A percentile compares a stretch with the other conserved stretches of the same genome.
phyloP scores from a whole-genome alignment of 2,888 invertebrate species.

The Hydriomena furcata region DNA sequence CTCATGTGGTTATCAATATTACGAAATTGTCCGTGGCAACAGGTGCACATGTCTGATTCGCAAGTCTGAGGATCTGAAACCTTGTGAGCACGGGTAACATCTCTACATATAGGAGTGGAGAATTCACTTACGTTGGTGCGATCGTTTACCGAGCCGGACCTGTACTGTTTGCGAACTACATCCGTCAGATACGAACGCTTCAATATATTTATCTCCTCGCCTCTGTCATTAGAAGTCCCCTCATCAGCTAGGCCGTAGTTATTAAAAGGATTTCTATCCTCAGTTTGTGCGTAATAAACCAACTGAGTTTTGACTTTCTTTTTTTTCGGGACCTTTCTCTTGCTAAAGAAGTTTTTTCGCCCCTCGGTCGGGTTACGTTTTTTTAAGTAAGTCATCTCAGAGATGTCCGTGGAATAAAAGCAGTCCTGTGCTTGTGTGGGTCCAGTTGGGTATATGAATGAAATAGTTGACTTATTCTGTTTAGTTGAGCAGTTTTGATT shows the following conservation, averaged over 20 bases:
- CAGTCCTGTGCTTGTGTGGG: neutral
- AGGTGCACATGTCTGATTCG: slow-evolving; percentile 61
- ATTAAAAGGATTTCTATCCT: slow-evolving; percentile 24
- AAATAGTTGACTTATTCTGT: slow-evolving; percentile 6
- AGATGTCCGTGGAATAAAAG: neutral
- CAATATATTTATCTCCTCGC: slow-evolving; percentile 16
- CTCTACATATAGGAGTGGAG: slow-evolving; percentile 60
- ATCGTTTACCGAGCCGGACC: slow-evolving; percentile 43
- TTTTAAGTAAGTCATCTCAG: slow-evolving; percentile 17
- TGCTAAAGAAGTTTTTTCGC: slow-evolving; percentile 20
- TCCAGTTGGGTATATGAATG: slow-evolving; percentile 4
- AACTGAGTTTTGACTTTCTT: slow-evolving; percentile 26
- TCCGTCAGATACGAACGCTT: slow-evolving; percentile 46
- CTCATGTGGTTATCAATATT: slow-evolving; percentile 55
- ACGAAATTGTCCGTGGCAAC: slow-evolving; percentile 58
- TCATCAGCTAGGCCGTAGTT: slow-evolving; percentile 8
- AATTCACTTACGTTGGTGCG: slow-evolving; percentile 54
- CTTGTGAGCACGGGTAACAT: slow-evolving; percentile 7
- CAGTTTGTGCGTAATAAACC: slow-evolving; percentile 28
- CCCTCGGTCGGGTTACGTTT: slow-evolving; percentile 7
- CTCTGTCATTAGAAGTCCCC: slow-evolving; percentile 11
- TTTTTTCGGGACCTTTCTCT: slow-evolving; percentile 20
- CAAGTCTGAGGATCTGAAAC: slow-evolving; percentile 7
- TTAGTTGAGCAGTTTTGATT: neutral
- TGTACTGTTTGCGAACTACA: slow-evolving; percentile 58